Conservation (phyloP, 1,140 invertebrate species). For the Saccostrea cuccullata region DNA sequence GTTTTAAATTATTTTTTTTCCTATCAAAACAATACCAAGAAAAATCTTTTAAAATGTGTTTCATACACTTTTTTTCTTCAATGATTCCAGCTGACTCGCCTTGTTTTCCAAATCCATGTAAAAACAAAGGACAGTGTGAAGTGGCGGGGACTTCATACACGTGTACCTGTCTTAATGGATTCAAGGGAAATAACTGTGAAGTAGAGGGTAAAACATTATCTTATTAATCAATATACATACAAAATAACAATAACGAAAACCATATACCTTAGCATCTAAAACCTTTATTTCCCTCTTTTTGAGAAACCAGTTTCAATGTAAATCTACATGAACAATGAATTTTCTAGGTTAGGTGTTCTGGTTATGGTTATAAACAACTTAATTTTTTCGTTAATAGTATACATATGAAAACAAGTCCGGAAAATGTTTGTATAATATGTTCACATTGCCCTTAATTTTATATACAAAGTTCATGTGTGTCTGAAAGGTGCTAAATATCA, state of each 20-base stretch:
- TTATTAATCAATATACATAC: background rate
- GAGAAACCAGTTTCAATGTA: background rate
- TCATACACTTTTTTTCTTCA: background rate
- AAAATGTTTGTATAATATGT: too few species aligned
- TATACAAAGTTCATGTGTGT: too few species aligned
- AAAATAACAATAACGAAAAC: background rate
- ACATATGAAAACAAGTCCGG: too few species aligned
- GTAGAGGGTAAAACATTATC: background rate
- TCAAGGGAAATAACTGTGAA: slow-evolving; percentile 10
- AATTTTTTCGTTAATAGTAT: too few species aligned
- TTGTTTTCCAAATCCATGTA: slow-evolving; percentile 10
- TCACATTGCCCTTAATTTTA: too few species aligned
- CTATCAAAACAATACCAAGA: too few species aligned
- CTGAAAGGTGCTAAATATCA: too few species aligned
- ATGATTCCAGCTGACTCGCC: background rate
- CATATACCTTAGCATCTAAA: background rate
- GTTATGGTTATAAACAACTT: too few species aligned
- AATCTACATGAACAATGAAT: too few species aligned
- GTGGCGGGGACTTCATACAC: background rate
- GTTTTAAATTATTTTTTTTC: too few species aligned
- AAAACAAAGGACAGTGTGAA: background rate
- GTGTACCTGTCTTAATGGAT: background rate
- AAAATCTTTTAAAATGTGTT: too few species aligned
- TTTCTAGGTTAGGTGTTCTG: too few species aligned
- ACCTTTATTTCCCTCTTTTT: background rate